Conservation (phyloP, 2,797 vertebrate species). For the Cuculus canorus region DNA sequence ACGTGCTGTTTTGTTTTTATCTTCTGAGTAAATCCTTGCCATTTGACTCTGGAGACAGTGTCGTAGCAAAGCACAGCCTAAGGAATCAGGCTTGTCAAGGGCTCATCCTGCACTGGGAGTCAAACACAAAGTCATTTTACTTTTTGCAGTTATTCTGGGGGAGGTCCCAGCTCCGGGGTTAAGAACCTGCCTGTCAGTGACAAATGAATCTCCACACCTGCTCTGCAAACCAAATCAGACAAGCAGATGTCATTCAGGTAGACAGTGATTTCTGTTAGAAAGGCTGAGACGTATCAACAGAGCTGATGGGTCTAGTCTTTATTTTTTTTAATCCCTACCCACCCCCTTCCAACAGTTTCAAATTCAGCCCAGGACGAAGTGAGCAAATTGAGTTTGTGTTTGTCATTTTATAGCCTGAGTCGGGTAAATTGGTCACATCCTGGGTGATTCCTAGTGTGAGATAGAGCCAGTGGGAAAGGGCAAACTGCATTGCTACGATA, state of each 20-base stretch:
- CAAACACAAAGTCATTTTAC: neutral
- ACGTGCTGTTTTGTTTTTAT: neutral
- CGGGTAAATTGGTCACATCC: neutral
- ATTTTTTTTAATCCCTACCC: neutral
- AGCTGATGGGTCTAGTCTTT: neutral
- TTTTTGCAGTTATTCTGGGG: slow-evolving; percentile 14
- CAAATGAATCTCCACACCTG: neutral
- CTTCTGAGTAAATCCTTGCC: neutral
- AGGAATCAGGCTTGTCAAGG: slow-evolving; percentile 13
- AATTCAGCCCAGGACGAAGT: neutral
- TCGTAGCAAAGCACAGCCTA: neutral
- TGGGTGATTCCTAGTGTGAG: neutral
- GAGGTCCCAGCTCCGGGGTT: neutral
- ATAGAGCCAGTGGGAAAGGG: neutral
- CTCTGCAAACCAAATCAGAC: neutral
- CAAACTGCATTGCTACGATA: neutral
- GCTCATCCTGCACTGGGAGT: slow-evolving; percentile 16
- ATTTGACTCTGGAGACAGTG: neutral
- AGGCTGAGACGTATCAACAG: neutral
- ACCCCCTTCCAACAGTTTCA: neutral
- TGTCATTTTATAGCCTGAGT: neutral
- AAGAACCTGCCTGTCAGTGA: slow-evolving; percentile 11
- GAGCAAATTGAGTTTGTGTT: neutral
- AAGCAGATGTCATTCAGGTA: neutral
- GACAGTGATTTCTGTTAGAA: neutral